A percentile compares a stretch with the other conserved stretches of the same genome.
These are phyloP conservation scores for Apus apus DNA, from an alignment of 2,113 vertebrate genomes.

Conservation along the genomic window DNA sequence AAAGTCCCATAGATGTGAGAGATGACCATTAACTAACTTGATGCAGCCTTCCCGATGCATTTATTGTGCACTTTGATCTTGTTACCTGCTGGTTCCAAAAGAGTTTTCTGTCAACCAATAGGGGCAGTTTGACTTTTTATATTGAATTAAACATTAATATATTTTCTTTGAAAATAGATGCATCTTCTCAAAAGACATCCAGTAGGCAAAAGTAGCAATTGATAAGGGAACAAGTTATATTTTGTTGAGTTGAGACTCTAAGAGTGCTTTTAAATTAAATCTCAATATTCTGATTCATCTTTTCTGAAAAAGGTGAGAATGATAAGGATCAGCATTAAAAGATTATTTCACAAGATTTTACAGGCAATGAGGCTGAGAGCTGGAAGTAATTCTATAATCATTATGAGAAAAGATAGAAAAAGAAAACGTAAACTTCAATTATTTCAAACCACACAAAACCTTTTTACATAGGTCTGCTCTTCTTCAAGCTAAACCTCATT, in stretches of 20 bases:
- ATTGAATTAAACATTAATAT: background rate
- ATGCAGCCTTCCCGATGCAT: background rate
- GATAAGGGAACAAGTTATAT: background rate
- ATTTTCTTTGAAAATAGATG: slow-evolving; percentile 3
- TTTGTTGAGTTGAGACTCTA: background rate
- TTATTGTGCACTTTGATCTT: background rate
- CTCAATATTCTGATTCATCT: background rate
- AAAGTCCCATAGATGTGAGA: background rate
- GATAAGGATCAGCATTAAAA: slow-evolving; percentile 17
- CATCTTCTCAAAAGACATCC: background rate
- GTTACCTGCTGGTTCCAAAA: background rate
- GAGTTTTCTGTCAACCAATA: background rate
- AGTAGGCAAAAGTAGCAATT: background rate
- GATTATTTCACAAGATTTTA: slow-evolving; percentile 26
- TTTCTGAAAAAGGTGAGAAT: background rate
- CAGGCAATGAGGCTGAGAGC: background rate
- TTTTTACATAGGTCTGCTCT: background rate
- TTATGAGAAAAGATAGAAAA: background rate
- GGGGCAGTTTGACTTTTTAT: background rate
- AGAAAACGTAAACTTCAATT: background rate
- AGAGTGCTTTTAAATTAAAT: background rate
- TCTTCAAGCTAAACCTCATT: background rate
- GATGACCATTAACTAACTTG: background rate
- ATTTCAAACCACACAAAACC: background rate
- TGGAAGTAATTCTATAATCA: slow-evolving; percentile 13